A percentile compares a stretch with the other conserved stretches of the same genome.
Conservation (phyloP, 2,888 invertebrate genomes). For the Eueremaeus valkanovi region DNA sequence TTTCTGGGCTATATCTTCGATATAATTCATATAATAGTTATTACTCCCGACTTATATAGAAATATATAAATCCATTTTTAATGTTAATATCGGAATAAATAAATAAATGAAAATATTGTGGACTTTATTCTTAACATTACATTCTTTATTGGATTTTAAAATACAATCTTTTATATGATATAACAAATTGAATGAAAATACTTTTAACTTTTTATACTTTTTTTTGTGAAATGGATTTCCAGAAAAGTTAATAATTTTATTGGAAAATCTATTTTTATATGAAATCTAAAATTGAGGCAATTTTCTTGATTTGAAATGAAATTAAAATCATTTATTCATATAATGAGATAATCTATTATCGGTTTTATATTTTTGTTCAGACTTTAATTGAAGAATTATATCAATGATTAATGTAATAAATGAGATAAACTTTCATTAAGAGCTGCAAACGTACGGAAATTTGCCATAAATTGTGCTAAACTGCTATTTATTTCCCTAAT, state of each 20-base stretch:
- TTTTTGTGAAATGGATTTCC: neutral
- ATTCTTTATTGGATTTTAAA: neutral
- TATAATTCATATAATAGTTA: neutral
- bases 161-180: neutral
- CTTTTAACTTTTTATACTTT: neutral
- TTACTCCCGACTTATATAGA: neutral
- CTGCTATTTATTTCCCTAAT: conserved; percentile 37
- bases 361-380: neutral
- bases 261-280: neutral
- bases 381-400: neutral
- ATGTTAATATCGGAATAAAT: neutral
- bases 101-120: neutral
- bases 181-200: neutral
- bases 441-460: neutral
- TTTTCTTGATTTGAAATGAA: neutral
- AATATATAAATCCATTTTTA: neutral
- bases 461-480: conserved; percentile 33
- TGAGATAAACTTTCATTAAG: conserved; percentile 24
- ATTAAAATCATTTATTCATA: neutral
- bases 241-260: neutral
- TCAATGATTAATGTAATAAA: conserved; percentile 30
- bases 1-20: neutral
- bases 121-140: neutral
- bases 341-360: neutral
- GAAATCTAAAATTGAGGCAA: neutral